Evolutionary conservation across 2,797 vertebrate species (phyloP).

Genomic region (Tangara arthus): DNA sequence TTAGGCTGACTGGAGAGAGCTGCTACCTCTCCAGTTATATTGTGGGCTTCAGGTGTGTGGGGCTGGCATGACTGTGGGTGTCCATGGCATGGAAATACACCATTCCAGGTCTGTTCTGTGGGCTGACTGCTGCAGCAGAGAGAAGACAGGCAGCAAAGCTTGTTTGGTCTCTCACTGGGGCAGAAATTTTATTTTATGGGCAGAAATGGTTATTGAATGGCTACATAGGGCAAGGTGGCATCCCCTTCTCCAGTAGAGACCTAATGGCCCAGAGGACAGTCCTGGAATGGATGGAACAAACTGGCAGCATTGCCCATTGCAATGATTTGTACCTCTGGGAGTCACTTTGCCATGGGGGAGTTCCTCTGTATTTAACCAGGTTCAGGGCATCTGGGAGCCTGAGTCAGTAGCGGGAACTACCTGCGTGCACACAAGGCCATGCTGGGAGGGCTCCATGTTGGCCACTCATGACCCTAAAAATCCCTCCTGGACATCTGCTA

Average conservation of each 20-base stretch:
- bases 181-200: neutral
- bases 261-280: neutral
- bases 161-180: neutral
- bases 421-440: neutral
- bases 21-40: neutral
- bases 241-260: neutral
- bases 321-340: neutral
- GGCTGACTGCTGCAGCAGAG: neutral
- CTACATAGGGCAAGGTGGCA: neutral
- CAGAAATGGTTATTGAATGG: neutral
- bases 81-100: neutral
- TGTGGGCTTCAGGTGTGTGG: neutral
- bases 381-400: neutral
- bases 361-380: neutral
- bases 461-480: neutral
- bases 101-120: neutral
- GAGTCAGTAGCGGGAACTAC: neutral
- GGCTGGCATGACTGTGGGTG: neutral
- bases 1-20: neutral
- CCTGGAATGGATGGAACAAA: neutral
- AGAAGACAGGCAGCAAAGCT: neutral
- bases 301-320: neutral
- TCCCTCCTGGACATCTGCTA: neutral
- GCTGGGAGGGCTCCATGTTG: neutral
- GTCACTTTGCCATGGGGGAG: rapidly evolving